Base-by-base conservation (phyloP, 2,113 vertebrate genomes). In the Urocolius indicus region DNA sequence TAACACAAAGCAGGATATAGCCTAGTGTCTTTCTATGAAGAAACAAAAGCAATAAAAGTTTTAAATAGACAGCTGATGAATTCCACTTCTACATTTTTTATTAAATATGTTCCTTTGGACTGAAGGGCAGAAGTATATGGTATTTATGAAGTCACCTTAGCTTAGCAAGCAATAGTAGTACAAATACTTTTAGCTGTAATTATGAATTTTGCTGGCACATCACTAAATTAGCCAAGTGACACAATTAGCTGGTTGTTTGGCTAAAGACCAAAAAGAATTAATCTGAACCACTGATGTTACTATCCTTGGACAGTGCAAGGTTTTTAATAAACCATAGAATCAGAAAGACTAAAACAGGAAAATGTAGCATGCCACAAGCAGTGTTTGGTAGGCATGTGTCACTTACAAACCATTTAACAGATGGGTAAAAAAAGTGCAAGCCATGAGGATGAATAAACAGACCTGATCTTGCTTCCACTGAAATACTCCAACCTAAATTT, bases 151-250 rank as follows among this genome's bases (percentile, higher is more conserved):
- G 89, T 86, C 87, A 92, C 82, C 89, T 94, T 83, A 95, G 58
- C 83, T 94, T 89, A 92, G 80, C 80, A 79, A 93, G 83, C 69
- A 78, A 20, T 27, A 86, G 61, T 67, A 83, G 49, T 84, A 87
- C 43, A 83, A 87, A 92, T 91, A 91, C 52, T 94, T 96, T 81
- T 72, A 90, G 78, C 79, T 93, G 68, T 85, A 95, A 94, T 96
- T 91, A 94, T 90, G 76, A 84, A 86, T 96, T 94, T 87, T 94
- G 79, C 96, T 96, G 91, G 89, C 92, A 75, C 80, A 96, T 95
- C 85, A 72, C 67, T 93, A 85, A 96, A 96, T 96, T 95, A 96
- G 80, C 77, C 91, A 91, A 95, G 88, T 97, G 94, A 95, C 93
- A 96, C 90, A 94, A 96, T 96, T 95, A 96, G 78, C 80, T 81